Conservation (phyloP, 1,140 invertebrate genomes). For the Ceratoteleas bidentatus region DNA sequence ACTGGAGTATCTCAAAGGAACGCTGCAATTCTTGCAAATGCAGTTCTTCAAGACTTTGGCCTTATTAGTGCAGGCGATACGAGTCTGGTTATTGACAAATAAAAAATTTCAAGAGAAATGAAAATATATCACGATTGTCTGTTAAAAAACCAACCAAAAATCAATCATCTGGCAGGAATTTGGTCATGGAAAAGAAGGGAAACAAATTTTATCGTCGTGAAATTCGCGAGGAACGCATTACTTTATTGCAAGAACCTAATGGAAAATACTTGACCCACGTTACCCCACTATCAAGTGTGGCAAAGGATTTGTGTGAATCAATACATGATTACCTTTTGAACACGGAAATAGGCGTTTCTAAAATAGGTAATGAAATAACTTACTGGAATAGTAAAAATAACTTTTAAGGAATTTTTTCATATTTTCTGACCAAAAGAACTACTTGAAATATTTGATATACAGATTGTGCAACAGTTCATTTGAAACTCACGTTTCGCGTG, state of each 20-base stretch:
- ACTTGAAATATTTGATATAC: too few relatives aligned
- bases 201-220: constrained; percentile 55
- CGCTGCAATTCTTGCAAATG: constrained; percentile 19
- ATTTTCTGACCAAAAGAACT: too few relatives aligned
- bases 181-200: constrained; percentile 62
- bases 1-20: constrained; percentile 19
- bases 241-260: constrained; percentile 64
- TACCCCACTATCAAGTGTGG: constrained; percentile 46
- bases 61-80: constrained; percentile 20
- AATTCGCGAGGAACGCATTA: constrained; percentile 62
- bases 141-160: constrained; percentile 10
- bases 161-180: background rate
- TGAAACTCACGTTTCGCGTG: too few relatives aligned
- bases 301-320: constrained; percentile 48
- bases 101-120: constrained; percentile 24
- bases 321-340: constrained; percentile 41
- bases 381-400: background rate
- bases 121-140: background rate
- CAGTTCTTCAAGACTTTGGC: constrained; percentile 8
- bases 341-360: constrained; percentile 15
- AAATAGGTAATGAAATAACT: constrained; percentile 16
- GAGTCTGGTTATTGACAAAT: constrained; percentile 26
- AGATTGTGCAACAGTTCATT: too few relatives aligned
- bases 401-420: too few relatives aligned
- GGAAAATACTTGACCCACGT: constrained; percentile 57